phyloP scores from a whole-genome alignment of 1,140 invertebrate genomes.

The Apis laboriosa region DNA sequence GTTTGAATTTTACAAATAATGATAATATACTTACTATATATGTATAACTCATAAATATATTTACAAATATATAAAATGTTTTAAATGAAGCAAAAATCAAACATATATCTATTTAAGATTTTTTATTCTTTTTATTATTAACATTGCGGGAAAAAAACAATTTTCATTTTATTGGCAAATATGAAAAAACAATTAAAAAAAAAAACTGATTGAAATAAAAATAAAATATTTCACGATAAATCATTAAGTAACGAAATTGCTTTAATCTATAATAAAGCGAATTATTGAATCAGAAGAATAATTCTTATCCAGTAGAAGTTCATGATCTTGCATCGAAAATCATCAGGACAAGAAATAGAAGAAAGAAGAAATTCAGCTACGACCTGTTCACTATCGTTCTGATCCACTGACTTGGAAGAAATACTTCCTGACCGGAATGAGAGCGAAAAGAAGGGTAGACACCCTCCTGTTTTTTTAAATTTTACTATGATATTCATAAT shows the following conservation, averaged over 20 bases:
- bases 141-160: too few species aligned
- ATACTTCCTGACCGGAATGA: slow-evolving; percentile 76
- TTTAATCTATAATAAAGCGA: slow-evolving; percentile 22
- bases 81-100: too few species aligned
- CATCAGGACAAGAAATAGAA: slow-evolving; percentile 17
- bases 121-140: too few species aligned
- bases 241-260: background rate
- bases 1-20: too few species aligned
- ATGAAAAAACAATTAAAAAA: background rate
- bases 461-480: slow-evolving; percentile 26
- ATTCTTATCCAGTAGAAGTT: slow-evolving; percentile 33
- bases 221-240: too few species aligned
- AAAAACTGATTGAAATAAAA: background rate
- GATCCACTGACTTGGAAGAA: slow-evolving; percentile 78
- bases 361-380: slow-evolving; percentile 77
- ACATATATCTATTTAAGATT: too few species aligned
- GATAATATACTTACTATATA: too few species aligned
- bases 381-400: slow-evolving; percentile 78
- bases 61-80: too few species aligned
- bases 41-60: too few species aligned
- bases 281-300: slow-evolving; percentile 5
- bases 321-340: background rate
- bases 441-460: slow-evolving; percentile 17
- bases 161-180: too few species aligned
- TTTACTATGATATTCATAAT: background rate